phyloP scores from a whole-genome alignment of 2,888 invertebrate species.

The Mamestra brassicae region DNA sequence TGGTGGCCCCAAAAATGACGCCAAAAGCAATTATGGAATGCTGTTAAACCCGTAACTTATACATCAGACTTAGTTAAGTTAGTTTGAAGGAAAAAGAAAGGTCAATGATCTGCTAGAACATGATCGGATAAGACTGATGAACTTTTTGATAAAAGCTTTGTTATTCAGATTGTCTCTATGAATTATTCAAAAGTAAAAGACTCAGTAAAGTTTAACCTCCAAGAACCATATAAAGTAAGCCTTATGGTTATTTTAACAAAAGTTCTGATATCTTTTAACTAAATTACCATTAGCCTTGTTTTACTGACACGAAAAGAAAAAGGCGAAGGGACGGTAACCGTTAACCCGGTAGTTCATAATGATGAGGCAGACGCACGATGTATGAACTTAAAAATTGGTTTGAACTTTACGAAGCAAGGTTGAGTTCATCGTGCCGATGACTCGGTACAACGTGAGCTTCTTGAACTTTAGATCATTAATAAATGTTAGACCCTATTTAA shows the following conservation, averaged over 20 bases:
- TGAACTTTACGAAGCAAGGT: slow-evolving; percentile 50
- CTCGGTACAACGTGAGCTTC: slow-evolving; percentile 4
- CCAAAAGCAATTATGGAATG: neutral
- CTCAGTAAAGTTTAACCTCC: neutral
- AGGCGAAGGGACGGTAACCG: slow-evolving; percentile 14
- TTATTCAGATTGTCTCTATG: neutral
- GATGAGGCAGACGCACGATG: slow-evolving; percentile 5
- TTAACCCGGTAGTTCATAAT: slow-evolving; percentile 16
- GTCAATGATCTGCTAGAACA: neutral
- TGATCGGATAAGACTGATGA: neutral
- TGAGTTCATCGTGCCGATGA: slow-evolving; percentile 40
- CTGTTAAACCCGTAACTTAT: neutral
- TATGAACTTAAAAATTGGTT: slow-evolving; percentile 41
- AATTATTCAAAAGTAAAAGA: neutral
- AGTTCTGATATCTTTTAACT: neutral
- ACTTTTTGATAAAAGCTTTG: slow-evolving; percentile 2
- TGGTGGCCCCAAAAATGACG: neutral
- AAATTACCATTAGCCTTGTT: neutral
- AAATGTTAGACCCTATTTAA: slow-evolving; percentile 10
- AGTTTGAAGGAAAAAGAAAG: neutral
- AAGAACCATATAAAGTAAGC: neutral
- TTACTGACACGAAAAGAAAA: neutral
- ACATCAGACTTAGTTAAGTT: neutral
- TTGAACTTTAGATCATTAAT: slow-evolving; percentile 42
- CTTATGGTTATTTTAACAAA: neutral